phyloP scores from a whole-genome alignment of 2,797 vertebrate genomes.

The Danio jaintianensis region DNA sequence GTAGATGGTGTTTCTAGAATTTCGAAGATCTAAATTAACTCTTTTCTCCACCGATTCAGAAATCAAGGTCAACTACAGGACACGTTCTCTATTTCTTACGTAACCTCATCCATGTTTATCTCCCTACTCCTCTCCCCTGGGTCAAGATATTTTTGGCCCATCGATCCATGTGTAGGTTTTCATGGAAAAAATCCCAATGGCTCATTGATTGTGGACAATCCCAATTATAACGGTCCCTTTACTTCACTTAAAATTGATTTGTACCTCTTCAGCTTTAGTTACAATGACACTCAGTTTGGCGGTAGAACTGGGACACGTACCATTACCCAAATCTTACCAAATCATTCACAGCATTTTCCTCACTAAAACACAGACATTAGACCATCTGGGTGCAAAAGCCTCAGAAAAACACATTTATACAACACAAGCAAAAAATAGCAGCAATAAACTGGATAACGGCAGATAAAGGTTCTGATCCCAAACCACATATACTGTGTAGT shows the following conservation, averaged over 20 bases:
- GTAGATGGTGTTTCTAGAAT: background rate
- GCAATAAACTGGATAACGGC: background rate
- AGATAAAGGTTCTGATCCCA: background rate
- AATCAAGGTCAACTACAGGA: slow-evolving; percentile 20
- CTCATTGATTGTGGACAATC: slow-evolving; percentile 37
- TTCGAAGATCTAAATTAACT: slow-evolving; percentile 9
- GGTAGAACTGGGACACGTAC: background rate
- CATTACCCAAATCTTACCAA: background rate
- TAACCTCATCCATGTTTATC: slow-evolving; percentile 49
- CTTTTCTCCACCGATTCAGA: slow-evolving; percentile 4
- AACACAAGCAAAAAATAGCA: background rate
- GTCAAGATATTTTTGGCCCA: slow-evolving; percentile 61
- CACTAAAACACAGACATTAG: background rate
- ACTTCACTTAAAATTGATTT: slow-evolving; percentile 25
- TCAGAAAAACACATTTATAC: background rate
- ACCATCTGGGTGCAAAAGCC: background rate
- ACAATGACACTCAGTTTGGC: background rate
- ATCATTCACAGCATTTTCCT: background rate
- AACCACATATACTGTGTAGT: background rate
- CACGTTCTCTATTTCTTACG: slow-evolving; percentile 41
- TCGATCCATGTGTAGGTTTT: slow-evolving; percentile 55
- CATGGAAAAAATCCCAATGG: slow-evolving; percentile 28
- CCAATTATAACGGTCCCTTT: background rate
- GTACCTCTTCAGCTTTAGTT: slow-evolving; percentile 11
- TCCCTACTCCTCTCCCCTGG: slow-evolving; percentile 46